Evolutionary conservation across 1,140 invertebrate species (phyloP), one percentile per base, ranked within the genome.

Genomic region (Pollicipes pollicipes): DNA sequence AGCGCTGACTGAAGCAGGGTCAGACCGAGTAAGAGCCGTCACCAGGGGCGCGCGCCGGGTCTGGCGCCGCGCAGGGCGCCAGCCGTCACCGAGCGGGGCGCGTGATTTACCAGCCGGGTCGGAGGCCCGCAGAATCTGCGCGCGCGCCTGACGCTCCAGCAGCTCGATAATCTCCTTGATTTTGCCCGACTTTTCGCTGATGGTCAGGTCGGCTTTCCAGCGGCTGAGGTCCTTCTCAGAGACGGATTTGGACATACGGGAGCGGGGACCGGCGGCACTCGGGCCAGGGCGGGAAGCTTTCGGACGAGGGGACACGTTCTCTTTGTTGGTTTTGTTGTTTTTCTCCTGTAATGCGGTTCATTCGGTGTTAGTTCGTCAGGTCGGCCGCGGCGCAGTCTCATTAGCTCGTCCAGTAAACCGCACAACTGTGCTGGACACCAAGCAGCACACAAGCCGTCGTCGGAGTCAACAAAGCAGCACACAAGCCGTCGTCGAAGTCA

Each of bases 151-250:
- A 35, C 72, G 70, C 63, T 71, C 70, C 27, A 75, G 70, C 26
- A 72, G 45, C 63, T 74, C 68, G 69, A 74, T 76, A 30, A 75
- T 69, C 30, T 71, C 45, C 35, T 70, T 68, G 35, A n/a, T 0
- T 71, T 71, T 27, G 63, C 73, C 71, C 21, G 75, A 72, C 70
- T 72, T 72, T 27, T 73, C 68, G 26, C 72, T 73, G 70, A 63
- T 73, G 68, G 71, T 71, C 66, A 58, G 45, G 45, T 58, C 45
- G 17, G 45, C 3, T 21, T 21, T 58, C 45, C 45, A 58, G 45
- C 45, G 45, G 21, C 45, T 58, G 45, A 58, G 45, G 45, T 58
- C 45, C 45, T 24, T 10, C 45, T 58, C 45, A 2, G 45, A 58
- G 45, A 58, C 45, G 21, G 45, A 58, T 58, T 58, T 58, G 45